Evolutionary conservation across 2,888 invertebrate genomes (phyloP), one percentile per base, ranked within the genome.

Genomic region (Eristalinus aeneus): DNA sequence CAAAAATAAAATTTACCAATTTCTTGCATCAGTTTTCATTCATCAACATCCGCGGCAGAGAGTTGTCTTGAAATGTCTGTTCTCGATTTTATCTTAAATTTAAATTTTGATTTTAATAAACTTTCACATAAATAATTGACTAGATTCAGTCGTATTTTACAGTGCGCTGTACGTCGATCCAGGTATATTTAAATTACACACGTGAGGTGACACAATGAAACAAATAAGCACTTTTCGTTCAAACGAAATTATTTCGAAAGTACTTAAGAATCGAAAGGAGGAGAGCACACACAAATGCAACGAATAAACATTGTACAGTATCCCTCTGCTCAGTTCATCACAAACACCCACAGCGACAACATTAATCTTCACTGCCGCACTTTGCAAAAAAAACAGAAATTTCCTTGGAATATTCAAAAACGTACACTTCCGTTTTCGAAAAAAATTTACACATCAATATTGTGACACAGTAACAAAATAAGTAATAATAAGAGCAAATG

Each of bases 41-140:
- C 34, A 23, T n/a, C n/a, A 8, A 27, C 23, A n/a, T 60, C 27
- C 32, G 31, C 9, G 31, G 32, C 67, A 31, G 16, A 31, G 32
- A 32, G 20, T 54, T 54, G 31, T 20, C 53, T 54, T 53, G 2
- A 27, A 46, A 46, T 16, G 16, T 46, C 46, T 39, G n/a, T 8
- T 16, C 16, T 10, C 2, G 8, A 16, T 46, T 46, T 27, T 27
- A 3, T 5, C 27, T 27, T 5, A 5, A 27, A 5, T 20, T 65
- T 46, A 31, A 53, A 20, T 16, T 53, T 68, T n/a, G n/a, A 54
- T 67, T 16, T 54, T 67, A 2, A 32, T 54, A 32, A 54, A 54
- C 2, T 65, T 74, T 74, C 31, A 72, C 64, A 39, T 11, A 74
- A 56, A n/a, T 74, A 74, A 74, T 74, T 74, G 74, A 74, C 74